Base-by-base conservation (phyloP, 1,140 invertebrate species). In the Lerema accius region DNA sequence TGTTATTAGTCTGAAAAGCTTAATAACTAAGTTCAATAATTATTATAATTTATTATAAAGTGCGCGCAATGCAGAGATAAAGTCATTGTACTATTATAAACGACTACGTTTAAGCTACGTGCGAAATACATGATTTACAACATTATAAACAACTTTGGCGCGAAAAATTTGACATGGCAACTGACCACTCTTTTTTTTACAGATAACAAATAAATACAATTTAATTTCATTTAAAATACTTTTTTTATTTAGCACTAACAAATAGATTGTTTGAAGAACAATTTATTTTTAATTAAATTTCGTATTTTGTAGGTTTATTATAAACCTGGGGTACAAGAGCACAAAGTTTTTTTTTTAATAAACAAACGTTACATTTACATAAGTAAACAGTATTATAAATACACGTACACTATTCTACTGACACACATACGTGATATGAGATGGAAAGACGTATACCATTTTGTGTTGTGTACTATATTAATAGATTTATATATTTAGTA, bases 361-460 rank as follows among this genome's bases (percentile, higher is more conserved):
- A 2, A 3, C 19, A 5, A 3, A 23, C 2, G 2, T 23, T 23
- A 23, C 2, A 3, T 23, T 23, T 23, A 23, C 19, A 23, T 23
- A 3, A 23, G 19, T 23, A 23, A 23, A 23, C 19, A 23, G 2
- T 23, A 23, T 23, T 11, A 9, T 15, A 50, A 35, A 50, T 43
- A 43, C 14, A 15, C 3, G 5, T 26, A 13, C 11, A 53, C 50
- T 26, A n/a, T n/a, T n/a, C n/a, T n/a, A 32, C 39, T 65, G 50
- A 66, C 45, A 16, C 15, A 53, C 19, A 55, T 13, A 55, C 42
- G 50, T 76, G 76, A 79, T 79, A 79, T 79, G 76, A 73, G 76
- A 70, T 40, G 26, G 14, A 51, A 45, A 39, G 68, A 79, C 76
- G 73, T 79, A 76, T 79, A 76, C 73, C 50, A 64, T 65, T 55